phyloP scores from a whole-genome alignment of 2,797 vertebrate species.

The Centroberyx gerrardi region DNA sequence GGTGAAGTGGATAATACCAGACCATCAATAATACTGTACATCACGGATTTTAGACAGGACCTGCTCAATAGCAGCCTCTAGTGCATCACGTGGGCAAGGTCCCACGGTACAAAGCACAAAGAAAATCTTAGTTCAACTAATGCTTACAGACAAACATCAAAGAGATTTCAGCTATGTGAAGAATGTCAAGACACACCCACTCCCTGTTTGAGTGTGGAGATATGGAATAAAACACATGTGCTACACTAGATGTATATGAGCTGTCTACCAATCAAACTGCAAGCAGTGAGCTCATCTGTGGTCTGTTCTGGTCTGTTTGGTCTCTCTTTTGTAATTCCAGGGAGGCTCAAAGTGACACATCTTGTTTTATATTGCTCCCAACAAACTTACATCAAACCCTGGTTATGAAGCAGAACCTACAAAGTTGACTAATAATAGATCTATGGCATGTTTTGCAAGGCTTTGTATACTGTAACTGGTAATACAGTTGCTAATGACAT shows the following conservation, averaged over 20 bases:
- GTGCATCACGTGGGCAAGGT: slow-evolving; percentile 12
- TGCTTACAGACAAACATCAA: slow-evolving; percentile 3
- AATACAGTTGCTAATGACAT: neutral
- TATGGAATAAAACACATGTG: neutral
- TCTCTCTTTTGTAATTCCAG: neutral
- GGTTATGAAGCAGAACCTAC: neutral
- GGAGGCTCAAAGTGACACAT: too few species aligned
- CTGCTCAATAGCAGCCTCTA: slow-evolving; percentile 4
- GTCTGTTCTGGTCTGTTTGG: neutral
- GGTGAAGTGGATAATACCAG: neutral
- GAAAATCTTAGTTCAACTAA: neutral
- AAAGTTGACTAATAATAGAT: neutral
- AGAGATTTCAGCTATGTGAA: neutral
- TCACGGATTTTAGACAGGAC: neutral
- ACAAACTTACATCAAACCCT: neutral
- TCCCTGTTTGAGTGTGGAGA: neutral
- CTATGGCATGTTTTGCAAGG: neutral
- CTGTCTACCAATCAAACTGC: neutral
- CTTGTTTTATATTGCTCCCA: neutral
- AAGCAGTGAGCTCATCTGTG: neutral
- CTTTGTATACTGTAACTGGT: slow-evolving; percentile 11
- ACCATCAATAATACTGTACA: neutral
- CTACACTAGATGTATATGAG: neutral
- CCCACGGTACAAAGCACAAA: neutral
- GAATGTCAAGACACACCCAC: neutral